A percentile compares a stretch with the other conserved stretches of the same genome.
Conservation (phyloP, 2,797 vertebrate genomes). For the Triplophysa yarkandensis region DNA sequence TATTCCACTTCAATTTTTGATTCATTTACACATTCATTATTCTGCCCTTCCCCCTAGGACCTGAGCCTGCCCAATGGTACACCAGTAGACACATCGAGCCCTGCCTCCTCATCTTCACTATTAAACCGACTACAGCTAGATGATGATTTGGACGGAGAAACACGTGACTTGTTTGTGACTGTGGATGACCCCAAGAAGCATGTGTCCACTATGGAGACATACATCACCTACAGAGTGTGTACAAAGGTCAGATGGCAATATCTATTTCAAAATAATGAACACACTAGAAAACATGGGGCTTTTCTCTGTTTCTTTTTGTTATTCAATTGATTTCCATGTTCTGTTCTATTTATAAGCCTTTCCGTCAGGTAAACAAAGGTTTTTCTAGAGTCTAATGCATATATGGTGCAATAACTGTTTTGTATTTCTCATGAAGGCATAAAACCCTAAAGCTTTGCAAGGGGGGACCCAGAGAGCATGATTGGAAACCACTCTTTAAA, state of each 20-base stretch:
- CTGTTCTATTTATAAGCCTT: no score
- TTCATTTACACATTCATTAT: neutral
- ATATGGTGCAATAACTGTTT: no score
- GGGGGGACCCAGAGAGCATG: no score
- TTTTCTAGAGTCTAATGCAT: no score
- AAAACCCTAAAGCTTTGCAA: no score
- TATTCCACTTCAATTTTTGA: slow-evolving; percentile 7
- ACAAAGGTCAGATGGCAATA: slow-evolving; percentile 82
- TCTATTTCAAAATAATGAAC: no score
- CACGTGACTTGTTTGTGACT: slow-evolving; percentile 92
- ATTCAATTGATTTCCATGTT: neutral
- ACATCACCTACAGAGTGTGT: slow-evolving; percentile 95
- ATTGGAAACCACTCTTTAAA: no score
- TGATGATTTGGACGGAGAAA: slow-evolving; percentile 87
- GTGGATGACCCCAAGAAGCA: slow-evolving; percentile 98
- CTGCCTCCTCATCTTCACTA: slow-evolving; percentile 89
- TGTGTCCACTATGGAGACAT: slow-evolving; percentile 97
- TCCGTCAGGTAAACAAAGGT: no score
- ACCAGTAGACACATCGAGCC: slow-evolving; percentile 88
- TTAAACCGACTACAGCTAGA: slow-evolving; percentile 93
- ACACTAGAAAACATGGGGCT: neutral
- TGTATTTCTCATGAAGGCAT: no score
- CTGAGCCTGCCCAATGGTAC: slow-evolving; percentile 89
- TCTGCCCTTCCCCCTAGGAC: slow-evolving; percentile 73
- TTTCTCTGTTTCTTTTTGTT: neutral